Conservation (phyloP, 2,888 invertebrate genomes). For the Ichneumoninae sp. region DNA sequence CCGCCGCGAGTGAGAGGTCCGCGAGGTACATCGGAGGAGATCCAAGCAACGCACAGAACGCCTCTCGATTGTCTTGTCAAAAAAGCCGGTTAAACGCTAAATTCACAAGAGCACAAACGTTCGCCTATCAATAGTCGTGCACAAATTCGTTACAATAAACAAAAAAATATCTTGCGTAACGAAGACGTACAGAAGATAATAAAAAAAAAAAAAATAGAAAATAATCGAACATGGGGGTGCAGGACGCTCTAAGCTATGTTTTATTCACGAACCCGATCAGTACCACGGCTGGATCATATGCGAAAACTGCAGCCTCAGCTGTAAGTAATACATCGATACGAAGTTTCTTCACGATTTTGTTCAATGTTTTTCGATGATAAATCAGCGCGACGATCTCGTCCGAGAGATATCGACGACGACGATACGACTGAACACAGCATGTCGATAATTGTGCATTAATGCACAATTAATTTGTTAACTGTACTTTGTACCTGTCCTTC, state of each 20-base stretch:
- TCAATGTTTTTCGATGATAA: background rate
- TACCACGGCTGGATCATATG: conserved; percentile 69
- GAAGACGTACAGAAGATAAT: background rate
- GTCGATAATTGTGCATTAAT: background rate
- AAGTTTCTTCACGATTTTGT: background rate
- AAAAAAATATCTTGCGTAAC: background rate
- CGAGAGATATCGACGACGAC: background rate
- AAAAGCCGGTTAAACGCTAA: background rate
- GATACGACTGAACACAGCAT: background rate
- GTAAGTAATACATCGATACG: conserved; percentile 69
- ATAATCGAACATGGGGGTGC: conserved; percentile 71
- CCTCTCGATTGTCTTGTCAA: background rate
- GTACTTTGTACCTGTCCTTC: background rate
- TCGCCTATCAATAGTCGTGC: background rate
- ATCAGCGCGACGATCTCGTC: background rate
- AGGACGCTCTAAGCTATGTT: conserved; percentile 74
- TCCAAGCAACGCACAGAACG: conserved; percentile 6
- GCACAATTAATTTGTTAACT: background rate
- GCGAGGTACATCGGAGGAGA: background rate
- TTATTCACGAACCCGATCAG: conserved; percentile 77
- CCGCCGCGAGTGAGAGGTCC: background rate
- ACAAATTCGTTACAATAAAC: background rate
- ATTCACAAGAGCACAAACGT: conserved; percentile 2
- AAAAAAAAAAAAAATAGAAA: conserved; percentile 1
- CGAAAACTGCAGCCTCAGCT: conserved; percentile 72